Conservation (phyloP, 2,888 invertebrate species). For the Phymatocera aterrima region DNA sequence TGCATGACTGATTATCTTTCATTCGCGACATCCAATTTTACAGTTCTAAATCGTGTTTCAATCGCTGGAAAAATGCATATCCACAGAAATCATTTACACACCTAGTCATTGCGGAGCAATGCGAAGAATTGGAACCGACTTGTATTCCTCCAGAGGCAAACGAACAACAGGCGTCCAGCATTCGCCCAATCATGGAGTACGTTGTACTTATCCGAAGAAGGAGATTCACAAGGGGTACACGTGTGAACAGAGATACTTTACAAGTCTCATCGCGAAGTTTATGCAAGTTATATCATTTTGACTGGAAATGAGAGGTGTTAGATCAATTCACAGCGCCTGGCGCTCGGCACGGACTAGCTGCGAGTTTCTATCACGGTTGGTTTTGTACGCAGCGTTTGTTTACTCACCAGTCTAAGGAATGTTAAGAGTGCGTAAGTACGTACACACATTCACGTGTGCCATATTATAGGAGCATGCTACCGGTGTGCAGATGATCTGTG, state of each 20-base stretch:
- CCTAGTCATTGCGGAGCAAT: too few relatives aligned
- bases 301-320: conserved; percentile 33
- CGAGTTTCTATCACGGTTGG: conserved; percentile 11
- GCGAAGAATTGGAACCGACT: too few relatives aligned
- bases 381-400: neutral
- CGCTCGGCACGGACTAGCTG: conserved; percentile 26
- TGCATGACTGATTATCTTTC: neutral
- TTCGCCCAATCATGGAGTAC: too few relatives aligned
- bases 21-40: neutral
- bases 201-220: too few relatives aligned
- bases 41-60: neutral
- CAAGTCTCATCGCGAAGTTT: neutral
- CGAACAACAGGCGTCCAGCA: too few relatives aligned
- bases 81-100: too few relatives aligned
- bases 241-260: neutral
- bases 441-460: neutral
- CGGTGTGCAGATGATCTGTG: too few relatives aligned
- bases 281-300: neutral
- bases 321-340: conserved; percentile 39
- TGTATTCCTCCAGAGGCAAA: too few relatives aligned
- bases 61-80: too few relatives aligned
- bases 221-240: too few relatives aligned
- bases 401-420: conserved; percentile 15
- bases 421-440: neutral
- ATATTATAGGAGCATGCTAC: neutral